phyloP scores from a whole-genome alignment of 2,797 vertebrate genomes.

The Nannoperca obscura region DNA sequence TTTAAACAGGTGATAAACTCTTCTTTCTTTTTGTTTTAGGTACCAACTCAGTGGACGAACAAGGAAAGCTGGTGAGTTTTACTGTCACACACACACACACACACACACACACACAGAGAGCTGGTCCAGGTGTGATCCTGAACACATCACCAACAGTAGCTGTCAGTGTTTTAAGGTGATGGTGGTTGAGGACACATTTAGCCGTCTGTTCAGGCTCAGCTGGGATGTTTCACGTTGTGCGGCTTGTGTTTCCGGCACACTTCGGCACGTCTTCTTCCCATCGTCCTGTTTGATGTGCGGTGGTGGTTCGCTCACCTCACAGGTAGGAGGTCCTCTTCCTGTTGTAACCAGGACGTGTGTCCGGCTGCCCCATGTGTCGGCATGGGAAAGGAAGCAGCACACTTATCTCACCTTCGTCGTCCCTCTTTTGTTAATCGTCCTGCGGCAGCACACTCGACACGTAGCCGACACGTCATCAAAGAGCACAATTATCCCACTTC shows the following conservation, averaged over 20 bases:
- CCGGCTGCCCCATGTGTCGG: conserved; percentile 17
- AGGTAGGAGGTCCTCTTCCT: conserved; percentile 27
- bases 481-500: conserved; percentile 9
- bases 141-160: not conserved
- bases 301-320: not conserved
- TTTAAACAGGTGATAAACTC: not conserved
- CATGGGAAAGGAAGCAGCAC: conserved; percentile 54
- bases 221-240: not conserved
- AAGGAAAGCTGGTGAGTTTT: conserved; percentile 86
- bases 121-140: not conserved
- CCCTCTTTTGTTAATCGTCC: not conserved
- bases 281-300: conserved; percentile 2
- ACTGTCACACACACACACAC: conserved; percentile 7
- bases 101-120: conserved; percentile 14
- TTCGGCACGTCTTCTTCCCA: not conserved
- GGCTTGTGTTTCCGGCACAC: conserved; percentile 24
- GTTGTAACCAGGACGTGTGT: conserved; percentile 22
- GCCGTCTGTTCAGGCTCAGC: not conserved
- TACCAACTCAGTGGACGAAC: conserved; percentile 91
- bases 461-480: conserved; percentile 36
- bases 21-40: conserved; percentile 76
- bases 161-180: not conserved
- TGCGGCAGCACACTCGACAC: conserved; percentile 39
- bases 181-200: not conserved
- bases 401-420: conserved; percentile 51